phyloP scores from a whole-genome alignment of 1,140 invertebrate species.

The Drosophila insularis region DNA sequence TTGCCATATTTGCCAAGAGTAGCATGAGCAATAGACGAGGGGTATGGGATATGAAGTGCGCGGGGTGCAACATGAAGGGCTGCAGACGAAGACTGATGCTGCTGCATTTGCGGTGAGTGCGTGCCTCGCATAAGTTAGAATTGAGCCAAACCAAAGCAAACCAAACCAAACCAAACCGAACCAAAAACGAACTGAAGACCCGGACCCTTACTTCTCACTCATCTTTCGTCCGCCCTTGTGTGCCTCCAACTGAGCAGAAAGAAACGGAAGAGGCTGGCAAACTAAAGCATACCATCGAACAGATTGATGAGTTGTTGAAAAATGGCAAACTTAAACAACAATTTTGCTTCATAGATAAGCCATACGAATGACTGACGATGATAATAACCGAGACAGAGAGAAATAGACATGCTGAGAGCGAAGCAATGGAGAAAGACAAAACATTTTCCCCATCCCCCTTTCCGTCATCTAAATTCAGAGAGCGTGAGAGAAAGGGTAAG shows the following conservation, averaged over 20 bases:
- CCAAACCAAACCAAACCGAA: slow-evolving; percentile 10
- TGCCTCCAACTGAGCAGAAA: slow-evolving; percentile 1
- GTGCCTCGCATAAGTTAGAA: slow-evolving; percentile 76
- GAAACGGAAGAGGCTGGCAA: slow-evolving; percentile 44
- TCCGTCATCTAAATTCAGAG: too few relatives aligned
- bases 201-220: neutral
- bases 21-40: slow-evolving; percentile 3
- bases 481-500: neutral
- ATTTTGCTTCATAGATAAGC: slow-evolving; percentile 35
- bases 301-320: slow-evolving; percentile 81
- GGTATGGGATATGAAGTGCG: slow-evolving; percentile 2
- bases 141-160: slow-evolving; percentile 29
- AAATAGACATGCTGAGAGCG: neutral
- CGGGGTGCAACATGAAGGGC: slow-evolving; percentile 13
- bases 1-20: slow-evolving; percentile 61
- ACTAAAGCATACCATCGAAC: slow-evolving; percentile 58
- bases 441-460: too few relatives aligned
- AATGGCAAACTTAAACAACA: slow-evolving; percentile 78
- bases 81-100: slow-evolving; percentile 77
- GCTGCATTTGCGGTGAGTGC: slow-evolving; percentile 78
- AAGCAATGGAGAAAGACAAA: neutral
- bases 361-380: slow-evolving; percentile 54
- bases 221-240: too few relatives aligned
- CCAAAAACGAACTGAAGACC: neutral
- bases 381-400: neutral